These are phyloP conservation scores for Microcebus ravelobensis DNA, from an alignment of 2,113 vertebrate species.

Conservation along the genomic window DNA sequence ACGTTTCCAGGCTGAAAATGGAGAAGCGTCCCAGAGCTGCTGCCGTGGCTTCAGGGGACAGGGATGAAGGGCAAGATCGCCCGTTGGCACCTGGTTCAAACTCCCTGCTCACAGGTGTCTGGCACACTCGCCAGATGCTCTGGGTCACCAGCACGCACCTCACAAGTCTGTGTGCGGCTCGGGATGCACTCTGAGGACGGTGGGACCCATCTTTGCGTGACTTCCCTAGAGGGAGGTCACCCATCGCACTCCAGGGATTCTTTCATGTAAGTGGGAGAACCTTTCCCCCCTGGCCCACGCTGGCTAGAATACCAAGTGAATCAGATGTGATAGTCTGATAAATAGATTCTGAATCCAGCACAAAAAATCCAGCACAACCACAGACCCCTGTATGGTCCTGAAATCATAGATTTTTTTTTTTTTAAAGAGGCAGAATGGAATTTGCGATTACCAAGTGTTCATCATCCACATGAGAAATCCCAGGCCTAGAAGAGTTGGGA, in stretches of 20 bases:
- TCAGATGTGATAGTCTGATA: background rate
- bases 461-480: background rate
- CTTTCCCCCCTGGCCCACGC: too few species aligned
- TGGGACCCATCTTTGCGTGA: background rate
- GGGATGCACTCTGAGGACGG: background rate
- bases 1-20: background rate
- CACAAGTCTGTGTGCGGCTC: background rate
- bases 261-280: background rate
- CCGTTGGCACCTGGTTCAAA: background rate
- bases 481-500: too few species aligned
- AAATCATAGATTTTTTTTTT: background rate
- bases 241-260: background rate
- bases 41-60: background rate
- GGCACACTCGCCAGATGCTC: background rate
- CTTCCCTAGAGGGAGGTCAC: background rate
- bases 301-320: background rate
- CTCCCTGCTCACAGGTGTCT: background rate
- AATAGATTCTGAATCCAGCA: background rate
- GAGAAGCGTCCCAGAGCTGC: fast-evolving
- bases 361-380: background rate
- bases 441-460: background rate
- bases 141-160: fast-evolving
- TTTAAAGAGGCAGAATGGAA: background rate
- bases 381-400: background rate
- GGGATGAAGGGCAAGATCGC: background rate